Evolutionary conservation across 2,888 invertebrate genomes (phyloP).

Genomic region (Molanna angustata): DNA sequence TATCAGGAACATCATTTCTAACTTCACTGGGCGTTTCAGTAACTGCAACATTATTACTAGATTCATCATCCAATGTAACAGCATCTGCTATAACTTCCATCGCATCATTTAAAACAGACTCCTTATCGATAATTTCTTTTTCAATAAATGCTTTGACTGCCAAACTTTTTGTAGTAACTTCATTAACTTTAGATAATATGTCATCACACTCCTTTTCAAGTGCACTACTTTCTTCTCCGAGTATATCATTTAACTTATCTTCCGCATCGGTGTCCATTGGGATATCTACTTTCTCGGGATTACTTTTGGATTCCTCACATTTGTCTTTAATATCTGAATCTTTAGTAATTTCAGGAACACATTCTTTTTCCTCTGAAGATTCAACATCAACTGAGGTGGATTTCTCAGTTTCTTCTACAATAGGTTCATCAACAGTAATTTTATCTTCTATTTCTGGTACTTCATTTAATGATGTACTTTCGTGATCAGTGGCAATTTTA

Average conservation of each 20-base stretch:
- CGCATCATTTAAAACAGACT: constrained; percentile 42
- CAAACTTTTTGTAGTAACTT: constrained; percentile 41
- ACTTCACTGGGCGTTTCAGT: background rate
- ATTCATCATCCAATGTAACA: background rate
- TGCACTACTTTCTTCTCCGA: constrained; percentile 47
- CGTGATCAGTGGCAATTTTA: no score
- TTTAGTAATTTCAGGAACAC: background rate
- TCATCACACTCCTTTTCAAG: constrained; percentile 53
- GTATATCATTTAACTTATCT: constrained; percentile 44
- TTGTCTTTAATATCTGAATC: no score
- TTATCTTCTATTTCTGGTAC: background rate
- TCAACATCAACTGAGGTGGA: no score
- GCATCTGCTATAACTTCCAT: constrained; percentile 33
- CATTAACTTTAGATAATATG: constrained; percentile 50
- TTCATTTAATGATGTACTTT: no score
- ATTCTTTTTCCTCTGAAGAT: background rate
- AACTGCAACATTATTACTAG: background rate
- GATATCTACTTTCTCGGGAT: constrained; percentile 34
- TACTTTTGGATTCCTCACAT: constrained; percentile 13
- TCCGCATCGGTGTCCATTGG: constrained; percentile 33
- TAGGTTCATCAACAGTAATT: constrained; percentile 38
- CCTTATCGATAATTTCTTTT: constrained; percentile 13
- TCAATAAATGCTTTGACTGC: constrained; percentile 19
- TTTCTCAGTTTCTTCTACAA: constrained; percentile 35
- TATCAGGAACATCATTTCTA: background rate